Conservation (phyloP, 2,797 vertebrate species). For the Paratrypauchen microcephalus region DNA sequence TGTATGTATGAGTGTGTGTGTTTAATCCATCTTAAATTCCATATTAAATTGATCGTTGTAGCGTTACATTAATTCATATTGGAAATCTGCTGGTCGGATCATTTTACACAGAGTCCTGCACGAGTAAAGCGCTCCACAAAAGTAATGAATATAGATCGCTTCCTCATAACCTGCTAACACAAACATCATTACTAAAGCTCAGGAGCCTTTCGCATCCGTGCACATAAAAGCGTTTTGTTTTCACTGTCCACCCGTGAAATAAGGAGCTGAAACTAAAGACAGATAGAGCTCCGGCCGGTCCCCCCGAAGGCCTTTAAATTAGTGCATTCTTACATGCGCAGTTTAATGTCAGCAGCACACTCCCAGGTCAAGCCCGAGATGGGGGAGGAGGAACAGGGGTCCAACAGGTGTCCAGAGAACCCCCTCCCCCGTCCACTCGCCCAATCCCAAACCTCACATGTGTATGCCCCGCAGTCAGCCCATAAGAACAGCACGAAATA, state of each 20-base stretch:
- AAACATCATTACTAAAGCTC: constrained; percentile 3
- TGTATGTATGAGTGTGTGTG: no score
- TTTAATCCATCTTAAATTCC: no score
- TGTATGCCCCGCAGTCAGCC: constrained; percentile 78
- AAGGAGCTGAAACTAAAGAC: constrained; percentile 13
- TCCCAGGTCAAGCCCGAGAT: constrained; percentile 59
- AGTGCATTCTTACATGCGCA: constrained; percentile 50
- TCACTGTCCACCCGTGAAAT: not conserved
- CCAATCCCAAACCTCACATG: constrained; percentile 71
- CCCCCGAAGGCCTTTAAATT: constrained; percentile 35
- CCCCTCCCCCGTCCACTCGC: constrained; percentile 29
- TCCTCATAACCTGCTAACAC: not conserved
- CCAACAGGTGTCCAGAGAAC: constrained; percentile 79
- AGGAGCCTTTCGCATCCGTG: not conserved
- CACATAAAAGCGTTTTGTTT: not conserved
- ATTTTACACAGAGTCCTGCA: not conserved
- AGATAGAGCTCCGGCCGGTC: constrained; percentile 6
- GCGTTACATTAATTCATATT: not conserved
- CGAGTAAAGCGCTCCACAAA: not conserved
- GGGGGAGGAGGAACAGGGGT: constrained; percentile 6
- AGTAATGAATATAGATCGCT: not conserved
- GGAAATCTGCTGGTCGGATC: not conserved
- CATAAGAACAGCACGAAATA: constrained; percentile 68
- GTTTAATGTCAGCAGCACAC: constrained; percentile 63
- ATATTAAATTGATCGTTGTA: no score